These are phyloP conservation scores for Onthophagus sagittarius DNA, from an alignment of 2,888 invertebrate genomes.

Conservation along the genomic window DNA sequence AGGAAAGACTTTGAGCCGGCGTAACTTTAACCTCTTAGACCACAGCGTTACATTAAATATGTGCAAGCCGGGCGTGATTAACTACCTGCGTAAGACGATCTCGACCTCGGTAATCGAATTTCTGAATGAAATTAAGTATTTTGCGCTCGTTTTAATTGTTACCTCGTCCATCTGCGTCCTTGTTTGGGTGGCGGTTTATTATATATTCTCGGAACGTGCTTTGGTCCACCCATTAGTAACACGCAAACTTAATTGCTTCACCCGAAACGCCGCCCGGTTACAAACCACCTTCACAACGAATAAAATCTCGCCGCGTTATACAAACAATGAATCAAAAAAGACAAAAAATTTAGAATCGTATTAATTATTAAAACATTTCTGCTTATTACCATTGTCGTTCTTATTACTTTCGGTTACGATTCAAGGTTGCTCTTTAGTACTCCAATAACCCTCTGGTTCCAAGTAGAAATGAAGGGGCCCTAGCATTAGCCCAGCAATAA, in stretches of 20 bases:
- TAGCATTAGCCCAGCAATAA: background rate
- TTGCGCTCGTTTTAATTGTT: background rate
- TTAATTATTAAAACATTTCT: background rate
- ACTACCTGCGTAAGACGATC: background rate
- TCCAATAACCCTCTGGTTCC: background rate
- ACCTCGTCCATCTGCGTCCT: background rate
- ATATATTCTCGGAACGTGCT: background rate
- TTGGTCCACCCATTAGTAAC: background rate
- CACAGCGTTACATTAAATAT: background rate
- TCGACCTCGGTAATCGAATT: background rate
- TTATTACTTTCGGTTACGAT: background rate
- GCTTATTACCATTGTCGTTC: background rate
- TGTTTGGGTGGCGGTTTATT: background rate
- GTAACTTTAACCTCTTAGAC: background rate
- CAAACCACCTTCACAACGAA: background rate
- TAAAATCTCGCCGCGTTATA: background rate
- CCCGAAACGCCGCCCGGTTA: background rate
- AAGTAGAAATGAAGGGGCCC: background rate
- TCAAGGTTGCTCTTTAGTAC: background rate
- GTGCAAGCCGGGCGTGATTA: background rate
- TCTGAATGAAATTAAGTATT: background rate
- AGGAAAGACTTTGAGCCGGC: background rate
- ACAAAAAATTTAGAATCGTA: background rate
- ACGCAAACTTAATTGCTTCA: background rate
- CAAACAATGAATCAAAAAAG: background rate